Evolutionary conservation across 2,113 vertebrate species (phyloP).

Genomic region (Nettapus auritus): DNA sequence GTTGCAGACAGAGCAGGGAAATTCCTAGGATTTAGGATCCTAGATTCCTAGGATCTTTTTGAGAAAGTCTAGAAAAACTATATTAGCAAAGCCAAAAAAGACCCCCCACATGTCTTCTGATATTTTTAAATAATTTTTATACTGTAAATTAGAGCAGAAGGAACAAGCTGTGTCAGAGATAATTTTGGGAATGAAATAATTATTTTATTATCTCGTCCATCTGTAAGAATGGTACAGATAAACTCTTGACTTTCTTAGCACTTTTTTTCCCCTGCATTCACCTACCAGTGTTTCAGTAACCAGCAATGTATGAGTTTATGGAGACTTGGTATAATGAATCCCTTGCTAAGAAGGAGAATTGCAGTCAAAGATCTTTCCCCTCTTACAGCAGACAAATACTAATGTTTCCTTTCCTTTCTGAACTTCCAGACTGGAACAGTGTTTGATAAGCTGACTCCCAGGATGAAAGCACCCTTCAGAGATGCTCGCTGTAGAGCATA

Average conservation of each 20-base stretch:
- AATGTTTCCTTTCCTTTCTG: not conserved
- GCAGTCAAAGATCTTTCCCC: not conserved
- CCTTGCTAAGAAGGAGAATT: not conserved
- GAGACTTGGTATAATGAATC: not conserved
- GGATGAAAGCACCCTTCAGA: not conserved
- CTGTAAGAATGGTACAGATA: not conserved
- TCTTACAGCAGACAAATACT: not conserved
- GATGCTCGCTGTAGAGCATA: not conserved
- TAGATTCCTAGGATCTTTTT: not conserved
- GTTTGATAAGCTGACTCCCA: not conserved
- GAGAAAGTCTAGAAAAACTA: not conserved
- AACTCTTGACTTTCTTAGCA: not conserved
- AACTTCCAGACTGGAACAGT: not conserved
- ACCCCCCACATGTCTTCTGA: not conserved
- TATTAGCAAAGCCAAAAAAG: not conserved
- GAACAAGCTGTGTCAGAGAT: not conserved
- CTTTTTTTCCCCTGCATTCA: not conserved
- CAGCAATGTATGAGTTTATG: not conserved
- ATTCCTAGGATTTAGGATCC: not conserved
- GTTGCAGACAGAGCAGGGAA: not conserved
- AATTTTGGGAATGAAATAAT: not conserved
- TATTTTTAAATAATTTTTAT: not conserved
- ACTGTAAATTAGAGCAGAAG: not conserved
- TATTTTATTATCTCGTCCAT: not conserved
- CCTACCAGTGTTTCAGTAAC: not conserved